These are phyloP conservation scores for Lucilia sericata DNA, from an alignment of 1,140 invertebrate species.

Conservation along the genomic window DNA sequence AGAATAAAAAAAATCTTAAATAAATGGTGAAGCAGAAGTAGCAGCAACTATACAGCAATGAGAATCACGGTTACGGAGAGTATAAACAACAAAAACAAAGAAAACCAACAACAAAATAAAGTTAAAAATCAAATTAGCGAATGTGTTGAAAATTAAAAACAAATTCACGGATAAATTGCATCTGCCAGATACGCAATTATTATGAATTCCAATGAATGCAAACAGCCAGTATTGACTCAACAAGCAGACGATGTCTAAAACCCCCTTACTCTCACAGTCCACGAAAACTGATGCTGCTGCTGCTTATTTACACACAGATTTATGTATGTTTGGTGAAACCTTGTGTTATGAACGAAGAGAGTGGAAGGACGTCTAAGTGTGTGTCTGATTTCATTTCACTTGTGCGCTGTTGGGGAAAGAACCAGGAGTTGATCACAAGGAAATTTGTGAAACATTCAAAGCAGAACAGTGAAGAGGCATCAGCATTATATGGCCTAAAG, in stretches of 20 bases:
- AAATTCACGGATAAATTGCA: conserved; percentile 68
- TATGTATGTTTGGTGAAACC: too few relatives aligned
- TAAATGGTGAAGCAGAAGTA: conserved; percentile 24
- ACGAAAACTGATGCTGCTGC: neutral
- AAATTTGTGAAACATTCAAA: conserved; percentile 27
- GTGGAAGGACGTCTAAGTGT: too few relatives aligned
- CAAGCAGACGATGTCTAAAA: neutral
- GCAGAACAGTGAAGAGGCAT: neutral
- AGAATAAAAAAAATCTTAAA: neutral
- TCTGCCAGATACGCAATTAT: conserved; percentile 68
- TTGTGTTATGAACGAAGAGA: too few relatives aligned
- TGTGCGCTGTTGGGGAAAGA: neutral
- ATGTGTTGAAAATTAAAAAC: conserved; percentile 69
- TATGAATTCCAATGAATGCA: conserved; percentile 51
- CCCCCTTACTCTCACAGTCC: neutral
- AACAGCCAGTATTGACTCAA: neutral
- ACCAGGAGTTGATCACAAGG: conserved; percentile 33
- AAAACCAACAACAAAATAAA: conserved; percentile 52
- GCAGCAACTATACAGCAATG: neutral
- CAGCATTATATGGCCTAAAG: conserved; percentile 53
- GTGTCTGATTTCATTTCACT: conserved; percentile 2
- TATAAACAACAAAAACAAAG: conserved; percentile 25
- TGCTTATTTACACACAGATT: neutral
- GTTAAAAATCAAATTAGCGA: conserved; percentile 69
- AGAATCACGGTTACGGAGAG: neutral